phyloP scores from a whole-genome alignment of 2,113 vertebrate genomes.

The Cyrtonyx montezumae region DNA sequence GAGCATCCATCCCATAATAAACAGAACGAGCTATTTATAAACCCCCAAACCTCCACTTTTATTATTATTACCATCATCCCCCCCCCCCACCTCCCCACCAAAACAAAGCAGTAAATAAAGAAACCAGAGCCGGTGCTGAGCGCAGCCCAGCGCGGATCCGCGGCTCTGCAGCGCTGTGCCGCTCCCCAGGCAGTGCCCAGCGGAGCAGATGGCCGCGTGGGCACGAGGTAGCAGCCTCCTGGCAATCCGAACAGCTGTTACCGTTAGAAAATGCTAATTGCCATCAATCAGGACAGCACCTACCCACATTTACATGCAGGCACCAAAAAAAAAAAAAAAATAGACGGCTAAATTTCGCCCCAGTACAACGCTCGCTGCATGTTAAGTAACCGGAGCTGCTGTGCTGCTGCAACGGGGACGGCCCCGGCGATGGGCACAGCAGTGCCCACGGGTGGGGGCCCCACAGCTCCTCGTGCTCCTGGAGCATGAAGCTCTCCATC shows the following conservation, averaged over 20 bases:
- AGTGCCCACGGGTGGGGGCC: not conserved
- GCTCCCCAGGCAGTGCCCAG: constrained; percentile 79
- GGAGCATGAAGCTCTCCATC: not conserved
- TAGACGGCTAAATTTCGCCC: constrained; percentile 83
- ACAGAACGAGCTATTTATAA: constrained; percentile 72
- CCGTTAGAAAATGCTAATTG: constrained; percentile 95
- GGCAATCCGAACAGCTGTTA: constrained; percentile 93
- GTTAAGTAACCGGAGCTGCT: constrained; percentile 69
- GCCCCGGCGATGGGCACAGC: not conserved
- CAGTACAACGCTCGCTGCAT: constrained; percentile 76
- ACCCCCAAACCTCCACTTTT: constrained; percentile 64
- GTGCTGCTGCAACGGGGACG: constrained; percentile 13
- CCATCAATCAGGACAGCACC: constrained; percentile 92
- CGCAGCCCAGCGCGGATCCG: constrained; percentile 35
- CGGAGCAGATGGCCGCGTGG: constrained; percentile 89
- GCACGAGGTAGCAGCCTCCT: constrained; percentile 89
- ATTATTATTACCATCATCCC: too few species aligned
- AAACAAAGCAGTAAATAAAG: not conserved
- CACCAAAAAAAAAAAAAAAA: constrained; percentile 62
- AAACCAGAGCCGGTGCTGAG: constrained; percentile 13
- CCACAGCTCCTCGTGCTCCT: accelerated
- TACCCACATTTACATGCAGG: constrained; percentile 86
- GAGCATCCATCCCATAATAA: constrained; percentile 67
- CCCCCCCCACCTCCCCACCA: not conserved
- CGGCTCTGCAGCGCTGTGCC: constrained; percentile 49